Conservation (phyloP, 1,140 invertebrate species). For the Formica exsecta region DNA sequence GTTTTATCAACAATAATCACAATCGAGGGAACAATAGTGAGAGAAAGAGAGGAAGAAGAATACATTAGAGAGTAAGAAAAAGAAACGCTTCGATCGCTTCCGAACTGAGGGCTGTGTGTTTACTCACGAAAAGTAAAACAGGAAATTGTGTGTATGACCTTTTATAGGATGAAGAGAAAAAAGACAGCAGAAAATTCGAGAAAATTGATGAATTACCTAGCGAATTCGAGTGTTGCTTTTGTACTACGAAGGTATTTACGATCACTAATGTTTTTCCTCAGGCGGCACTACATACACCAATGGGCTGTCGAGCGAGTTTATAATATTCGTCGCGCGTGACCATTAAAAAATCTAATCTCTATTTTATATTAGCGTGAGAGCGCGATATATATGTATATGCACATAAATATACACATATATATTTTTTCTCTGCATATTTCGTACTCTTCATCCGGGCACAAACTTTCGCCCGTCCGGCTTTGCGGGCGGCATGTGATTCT, state of each 20-base stretch:
- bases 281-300: conserved; percentile 77
- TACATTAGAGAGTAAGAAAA: not conserved
- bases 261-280: conserved; percentile 75
- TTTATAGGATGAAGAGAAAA: conserved; percentile 90
- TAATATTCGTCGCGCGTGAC: conserved; percentile 3
- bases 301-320: conserved; percentile 67
- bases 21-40: not conserved
- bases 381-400: not conserved
- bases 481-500: not conserved
- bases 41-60: conserved; percentile 4
- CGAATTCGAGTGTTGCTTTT: conserved; percentile 98
- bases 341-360: not conserved
- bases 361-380: not conserved
- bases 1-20: conserved; percentile 48
- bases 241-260: conserved; percentile 95
- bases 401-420: no score
- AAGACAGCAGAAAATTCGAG: conserved; percentile 89
- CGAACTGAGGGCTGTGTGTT: conserved; percentile 36
- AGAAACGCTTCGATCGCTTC: conserved; percentile 75
- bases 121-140: conserved; percentile 69
- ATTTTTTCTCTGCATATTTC: conserved; percentile 14
- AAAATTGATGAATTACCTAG: conserved; percentile 93
- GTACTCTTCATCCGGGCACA: not conserved
- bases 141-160: conserved; percentile 83
- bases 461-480: not conserved